Conservation (phyloP, 2,888 invertebrate genomes). For the Protophormia terraenovae region DNA sequence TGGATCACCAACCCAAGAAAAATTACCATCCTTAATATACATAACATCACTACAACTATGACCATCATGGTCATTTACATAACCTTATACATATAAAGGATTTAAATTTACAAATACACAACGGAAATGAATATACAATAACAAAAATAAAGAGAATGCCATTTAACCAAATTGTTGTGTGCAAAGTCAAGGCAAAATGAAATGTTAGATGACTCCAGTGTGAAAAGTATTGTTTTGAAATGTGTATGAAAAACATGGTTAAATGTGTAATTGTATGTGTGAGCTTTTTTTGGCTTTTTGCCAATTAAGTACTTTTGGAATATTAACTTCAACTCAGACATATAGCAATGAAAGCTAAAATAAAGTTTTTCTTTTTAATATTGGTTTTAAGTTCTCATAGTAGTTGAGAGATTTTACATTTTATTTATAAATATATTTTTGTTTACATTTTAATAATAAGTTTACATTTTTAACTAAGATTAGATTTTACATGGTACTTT, state of each 20-base stretch:
- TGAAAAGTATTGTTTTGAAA: too few species aligned
- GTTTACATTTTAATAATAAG: constrained; percentile 41
- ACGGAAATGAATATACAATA: not conserved
- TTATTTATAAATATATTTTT: not conserved
- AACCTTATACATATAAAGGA: not conserved
- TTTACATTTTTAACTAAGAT: not conserved
- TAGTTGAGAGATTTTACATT: not conserved
- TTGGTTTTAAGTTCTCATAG: constrained; percentile 44
- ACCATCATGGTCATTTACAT: constrained; percentile 14
- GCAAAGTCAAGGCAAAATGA: constrained; percentile 34
- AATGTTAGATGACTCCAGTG: constrained; percentile 14
- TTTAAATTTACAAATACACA: constrained; percentile 1
- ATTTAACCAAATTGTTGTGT: constrained; percentile 6
- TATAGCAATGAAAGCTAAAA: not conserved
- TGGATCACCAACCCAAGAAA: not conserved
- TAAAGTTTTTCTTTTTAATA: not conserved
- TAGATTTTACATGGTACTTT: not conserved
- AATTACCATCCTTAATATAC: not conserved
- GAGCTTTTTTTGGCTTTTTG: constrained; percentile 50
- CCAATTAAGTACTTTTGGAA: constrained; percentile 58
- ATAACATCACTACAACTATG: not conserved
- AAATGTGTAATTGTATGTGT: too few species aligned
- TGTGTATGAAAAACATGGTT: too few species aligned
- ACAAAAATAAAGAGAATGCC: not conserved
- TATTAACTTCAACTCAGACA: constrained; percentile 50